Evolutionary conservation across 2,888 invertebrate species (phyloP).

Genomic region (Andrena trimmerana): DNA sequence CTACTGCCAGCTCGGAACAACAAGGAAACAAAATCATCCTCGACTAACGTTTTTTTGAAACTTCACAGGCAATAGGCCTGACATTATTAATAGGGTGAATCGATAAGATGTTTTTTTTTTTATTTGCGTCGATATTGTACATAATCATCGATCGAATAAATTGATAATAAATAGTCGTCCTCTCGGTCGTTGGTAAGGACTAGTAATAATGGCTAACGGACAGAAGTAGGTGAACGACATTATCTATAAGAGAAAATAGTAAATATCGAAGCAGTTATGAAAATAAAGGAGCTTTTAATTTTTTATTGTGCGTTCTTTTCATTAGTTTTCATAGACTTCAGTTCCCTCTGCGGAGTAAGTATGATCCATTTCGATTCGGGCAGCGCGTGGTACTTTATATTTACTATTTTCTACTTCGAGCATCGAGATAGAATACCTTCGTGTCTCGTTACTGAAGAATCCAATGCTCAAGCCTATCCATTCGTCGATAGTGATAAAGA

Average conservation of each 20-base stretch:
- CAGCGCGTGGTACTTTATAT: conserved; percentile 12
- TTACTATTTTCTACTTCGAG: conserved; percentile 51
- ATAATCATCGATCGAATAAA: conserved; percentile 64
- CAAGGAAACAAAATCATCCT: conserved; percentile 40
- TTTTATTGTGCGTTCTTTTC: conserved; percentile 3
- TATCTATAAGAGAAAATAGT: conserved; percentile 39
- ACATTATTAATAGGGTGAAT: conserved; percentile 19
- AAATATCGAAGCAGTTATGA: conserved; percentile 25
- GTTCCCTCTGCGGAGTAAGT: neutral
- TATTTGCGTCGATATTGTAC: conserved; percentile 58
- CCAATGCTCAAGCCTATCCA: neutral
- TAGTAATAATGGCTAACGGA: conserved; percentile 41
- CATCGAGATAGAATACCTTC: conserved; percentile 20
- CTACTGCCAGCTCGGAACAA: conserved; percentile 65
- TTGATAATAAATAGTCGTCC: conserved; percentile 55
- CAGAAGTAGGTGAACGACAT: conserved; percentile 32
- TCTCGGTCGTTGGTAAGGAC: conserved; percentile 27
- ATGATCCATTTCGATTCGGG: neutral
- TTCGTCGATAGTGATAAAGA: neutral
- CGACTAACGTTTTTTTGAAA: conserved; percentile 20
- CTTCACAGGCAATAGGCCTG: conserved; percentile 2
- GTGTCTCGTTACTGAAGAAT: neutral
- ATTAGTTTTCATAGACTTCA: conserved; percentile 2
- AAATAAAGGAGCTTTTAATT: conserved; percentile 31
- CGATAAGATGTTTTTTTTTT: conserved; percentile 41